Conservation (phyloP, 2,888 invertebrate genomes). For the Hyposoter didymator region DNA sequence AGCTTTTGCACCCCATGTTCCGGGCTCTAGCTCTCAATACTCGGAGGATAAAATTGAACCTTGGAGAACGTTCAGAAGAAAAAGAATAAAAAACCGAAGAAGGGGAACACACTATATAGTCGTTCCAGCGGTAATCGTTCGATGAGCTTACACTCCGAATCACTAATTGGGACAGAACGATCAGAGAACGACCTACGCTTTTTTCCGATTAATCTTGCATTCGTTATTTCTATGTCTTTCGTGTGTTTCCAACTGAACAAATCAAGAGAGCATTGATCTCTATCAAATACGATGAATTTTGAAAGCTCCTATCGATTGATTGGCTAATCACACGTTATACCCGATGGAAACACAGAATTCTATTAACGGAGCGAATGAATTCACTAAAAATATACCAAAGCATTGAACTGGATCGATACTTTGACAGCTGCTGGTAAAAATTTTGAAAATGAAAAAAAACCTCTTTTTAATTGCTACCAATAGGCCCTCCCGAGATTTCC, state of each 20-base stretch:
- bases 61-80: slow-evolving; percentile 20
- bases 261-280: background rate
- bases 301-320: background rate
- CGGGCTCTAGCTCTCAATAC: slow-evolving; percentile 29
- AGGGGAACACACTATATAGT: slow-evolving; percentile 1
- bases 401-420: no score
- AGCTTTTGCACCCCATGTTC: slow-evolving; percentile 52
- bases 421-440: background rate
- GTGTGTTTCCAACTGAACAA: background rate
- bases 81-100: background rate
- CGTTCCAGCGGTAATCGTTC: slow-evolving; percentile 23
- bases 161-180: slow-evolving; percentile 33
- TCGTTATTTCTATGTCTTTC: background rate
- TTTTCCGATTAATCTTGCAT: background rate
- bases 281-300: background rate
- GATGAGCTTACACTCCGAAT: slow-evolving; percentile 32
- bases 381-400: no score
- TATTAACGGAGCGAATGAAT: background rate
- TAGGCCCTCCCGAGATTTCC: background rate
- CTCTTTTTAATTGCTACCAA: background rate
- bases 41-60: slow-evolving; percentile 63
- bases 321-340: background rate
- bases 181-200: background rate
- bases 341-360: background rate
- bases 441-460: background rate